A percentile compares a stretch with the other conserved stretches of the same genome.
phyloP scores from a whole-genome alignment of 2,113 vertebrate genomes.

The Bufo bufo region DNA sequence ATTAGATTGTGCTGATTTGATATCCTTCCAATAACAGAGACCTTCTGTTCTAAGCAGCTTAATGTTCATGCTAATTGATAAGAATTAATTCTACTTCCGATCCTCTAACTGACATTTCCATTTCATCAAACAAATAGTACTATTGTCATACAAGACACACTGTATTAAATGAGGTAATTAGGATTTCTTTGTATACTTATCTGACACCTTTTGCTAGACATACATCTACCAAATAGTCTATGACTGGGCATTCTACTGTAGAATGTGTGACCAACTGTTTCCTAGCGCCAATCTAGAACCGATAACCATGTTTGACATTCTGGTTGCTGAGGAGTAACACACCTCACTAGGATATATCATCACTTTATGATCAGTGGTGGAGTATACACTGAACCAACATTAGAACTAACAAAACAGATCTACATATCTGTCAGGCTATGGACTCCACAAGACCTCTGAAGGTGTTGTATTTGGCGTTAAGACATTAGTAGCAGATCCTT shows the following conservation, averaged over 20 bases:
- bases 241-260: not conserved
- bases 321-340: not conserved
- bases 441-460: no score
- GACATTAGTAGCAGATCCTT: no score
- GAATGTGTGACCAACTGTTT: not conserved
- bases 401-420: no score
- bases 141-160: constrained; percentile 4
- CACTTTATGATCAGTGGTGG: no score
- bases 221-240: not conserved
- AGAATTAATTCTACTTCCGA: constrained; percentile 32
- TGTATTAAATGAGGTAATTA: not conserved
- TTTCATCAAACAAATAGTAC: constrained; percentile 20
- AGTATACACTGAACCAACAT: no score
- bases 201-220: not conserved
- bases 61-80: constrained; percentile 25
- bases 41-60: constrained; percentile 17
- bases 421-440: no score
- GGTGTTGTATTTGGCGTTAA: no score
- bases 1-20: constrained; percentile 32
- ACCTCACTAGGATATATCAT: no score
- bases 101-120: not conserved
- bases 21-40: constrained; percentile 28
- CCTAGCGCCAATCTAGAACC: not conserved
- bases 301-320: not conserved
- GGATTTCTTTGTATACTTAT: not conserved